Evolutionary conservation across 1,140 invertebrate species (phyloP).

Genomic region (Drosophila parvula): DNA sequence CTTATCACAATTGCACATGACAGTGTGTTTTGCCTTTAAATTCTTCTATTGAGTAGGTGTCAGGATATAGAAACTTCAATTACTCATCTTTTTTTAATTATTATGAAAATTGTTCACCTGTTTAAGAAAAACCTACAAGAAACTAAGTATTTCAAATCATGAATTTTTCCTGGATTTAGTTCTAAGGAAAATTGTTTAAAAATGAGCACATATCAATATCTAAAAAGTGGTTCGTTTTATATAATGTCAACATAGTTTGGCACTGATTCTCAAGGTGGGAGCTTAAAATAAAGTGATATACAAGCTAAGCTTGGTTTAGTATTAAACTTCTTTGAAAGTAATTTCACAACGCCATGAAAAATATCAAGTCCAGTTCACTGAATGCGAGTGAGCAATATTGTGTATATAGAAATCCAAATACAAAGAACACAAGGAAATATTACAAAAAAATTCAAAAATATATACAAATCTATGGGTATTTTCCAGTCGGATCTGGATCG

Average conservation of each 20-base stretch:
- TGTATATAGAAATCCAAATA: too few species aligned
- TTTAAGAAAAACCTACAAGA: too few species aligned
- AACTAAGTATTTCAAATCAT: too few species aligned
- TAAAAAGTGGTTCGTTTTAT: too few species aligned
- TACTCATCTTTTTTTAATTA: background rate
- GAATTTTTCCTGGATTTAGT: too few species aligned
- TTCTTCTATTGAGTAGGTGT: background rate
- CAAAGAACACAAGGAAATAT: background rate
- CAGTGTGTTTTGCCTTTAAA: slow-evolving; percentile 25
- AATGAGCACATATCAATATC: background rate
- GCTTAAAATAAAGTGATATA: too few species aligned
- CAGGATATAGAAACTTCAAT: background rate
- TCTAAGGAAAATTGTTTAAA: too few species aligned
- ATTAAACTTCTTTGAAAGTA: background rate
- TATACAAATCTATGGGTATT: slow-evolving; percentile 12
- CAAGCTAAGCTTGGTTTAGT: background rate
- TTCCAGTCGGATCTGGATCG: slow-evolving; percentile 22
- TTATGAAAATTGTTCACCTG: background rate
- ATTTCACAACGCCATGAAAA: slow-evolving; percentile 4
- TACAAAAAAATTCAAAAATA: background rate
- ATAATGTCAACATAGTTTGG: too few species aligned
- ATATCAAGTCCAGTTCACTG: background rate
- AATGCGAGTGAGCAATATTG: background rate
- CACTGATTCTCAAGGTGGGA: too few species aligned
- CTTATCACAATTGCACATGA: slow-evolving; percentile 35